A percentile compares a stretch with the other conserved stretches of the same genome.
Evolutionary conservation across 2,113 vertebrate species (phyloP).

Genomic region (Phainopepla nitens): DNA sequence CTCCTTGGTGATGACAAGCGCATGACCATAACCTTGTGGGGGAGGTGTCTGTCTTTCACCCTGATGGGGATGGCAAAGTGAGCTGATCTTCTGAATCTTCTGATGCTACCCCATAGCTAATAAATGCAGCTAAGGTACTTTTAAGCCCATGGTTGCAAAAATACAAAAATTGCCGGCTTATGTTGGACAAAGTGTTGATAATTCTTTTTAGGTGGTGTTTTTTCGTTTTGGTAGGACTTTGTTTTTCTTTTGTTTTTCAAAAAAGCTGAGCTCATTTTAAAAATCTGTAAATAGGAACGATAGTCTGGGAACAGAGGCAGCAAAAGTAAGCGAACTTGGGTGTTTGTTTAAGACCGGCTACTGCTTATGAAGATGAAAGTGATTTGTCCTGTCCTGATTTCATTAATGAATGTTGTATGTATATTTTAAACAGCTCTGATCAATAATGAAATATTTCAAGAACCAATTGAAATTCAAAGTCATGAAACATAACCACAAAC

Average conservation of each 20-base stretch:
- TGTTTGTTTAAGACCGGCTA: not conserved
- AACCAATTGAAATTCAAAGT: not conserved
- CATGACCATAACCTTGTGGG: rapidly evolving
- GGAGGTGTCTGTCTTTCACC: not conserved
- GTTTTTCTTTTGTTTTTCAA: not conserved
- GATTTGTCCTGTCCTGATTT: not conserved
- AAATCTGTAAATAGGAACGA: not conserved
- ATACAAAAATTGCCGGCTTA: not conserved
- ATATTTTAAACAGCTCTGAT: not conserved
- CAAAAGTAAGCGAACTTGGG: not conserved
- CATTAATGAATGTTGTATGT: not conserved
- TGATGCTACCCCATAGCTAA: not conserved
- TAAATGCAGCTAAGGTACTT: not conserved
- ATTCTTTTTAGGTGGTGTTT: not conserved
- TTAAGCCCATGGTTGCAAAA: not conserved
- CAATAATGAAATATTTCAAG: conserved; percentile 15
- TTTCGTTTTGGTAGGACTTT: not conserved
- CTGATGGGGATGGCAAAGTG: not conserved
- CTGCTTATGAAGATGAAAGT: not conserved
- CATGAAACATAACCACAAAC: not conserved
- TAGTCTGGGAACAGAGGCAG: not conserved
- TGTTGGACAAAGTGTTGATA: not conserved
- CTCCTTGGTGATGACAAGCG: not conserved
- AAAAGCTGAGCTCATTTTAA: not conserved
- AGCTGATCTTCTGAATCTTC: not conserved